A percentile compares a stretch with the other conserved stretches of the same genome.
These are phyloP conservation scores for Achroia grisella DNA, from an alignment of 1,140 invertebrate species.

Conservation along the genomic window DNA sequence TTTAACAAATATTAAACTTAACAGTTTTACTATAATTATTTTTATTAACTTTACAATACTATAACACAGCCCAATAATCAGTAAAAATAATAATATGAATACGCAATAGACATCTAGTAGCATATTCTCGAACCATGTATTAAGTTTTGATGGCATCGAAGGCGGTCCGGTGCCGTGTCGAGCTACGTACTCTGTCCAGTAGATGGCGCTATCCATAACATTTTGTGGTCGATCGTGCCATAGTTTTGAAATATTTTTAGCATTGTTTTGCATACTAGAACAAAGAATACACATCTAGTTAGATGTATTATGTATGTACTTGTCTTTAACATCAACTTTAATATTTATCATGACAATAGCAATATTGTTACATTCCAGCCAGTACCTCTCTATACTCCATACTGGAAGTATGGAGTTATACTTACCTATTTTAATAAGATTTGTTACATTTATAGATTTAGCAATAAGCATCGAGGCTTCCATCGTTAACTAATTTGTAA, in stretches of 20 bases:
- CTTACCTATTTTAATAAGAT: too few species aligned
- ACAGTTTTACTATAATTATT: slow-evolving; percentile 9
- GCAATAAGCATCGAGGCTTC: too few species aligned
- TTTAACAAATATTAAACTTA: slow-evolving; percentile 1
- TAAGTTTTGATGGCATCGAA: slow-evolving; percentile 25
- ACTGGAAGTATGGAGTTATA: too few species aligned
- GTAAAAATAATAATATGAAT: slow-evolving; percentile 19
- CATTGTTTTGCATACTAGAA: slow-evolving; percentile 63
- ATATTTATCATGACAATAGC: too few species aligned
- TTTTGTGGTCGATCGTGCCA: slow-evolving; percentile 64
- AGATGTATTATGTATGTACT: not conserved
- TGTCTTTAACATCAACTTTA: too few species aligned
- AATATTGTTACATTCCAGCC: too few species aligned
- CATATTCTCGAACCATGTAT: slow-evolving; percentile 31
- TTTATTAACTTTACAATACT: slow-evolving; percentile 10
- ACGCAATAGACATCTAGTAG: slow-evolving; percentile 48
- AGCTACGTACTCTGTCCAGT: slow-evolving; percentile 73
- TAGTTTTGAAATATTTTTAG: slow-evolving; percentile 44
- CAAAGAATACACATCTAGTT: slow-evolving; percentile 1
- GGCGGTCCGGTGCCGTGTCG: slow-evolving; percentile 44
- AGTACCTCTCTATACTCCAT: too few species aligned
- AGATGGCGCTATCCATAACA: slow-evolving; percentile 68
- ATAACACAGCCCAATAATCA: slow-evolving; percentile 17
- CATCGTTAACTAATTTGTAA: too few species aligned
- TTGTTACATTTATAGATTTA: too few species aligned